A percentile compares a stretch with the other conserved stretches of the same genome.
Conservation (phyloP, 2,797 vertebrate species). For the Falco columbarius region DNA sequence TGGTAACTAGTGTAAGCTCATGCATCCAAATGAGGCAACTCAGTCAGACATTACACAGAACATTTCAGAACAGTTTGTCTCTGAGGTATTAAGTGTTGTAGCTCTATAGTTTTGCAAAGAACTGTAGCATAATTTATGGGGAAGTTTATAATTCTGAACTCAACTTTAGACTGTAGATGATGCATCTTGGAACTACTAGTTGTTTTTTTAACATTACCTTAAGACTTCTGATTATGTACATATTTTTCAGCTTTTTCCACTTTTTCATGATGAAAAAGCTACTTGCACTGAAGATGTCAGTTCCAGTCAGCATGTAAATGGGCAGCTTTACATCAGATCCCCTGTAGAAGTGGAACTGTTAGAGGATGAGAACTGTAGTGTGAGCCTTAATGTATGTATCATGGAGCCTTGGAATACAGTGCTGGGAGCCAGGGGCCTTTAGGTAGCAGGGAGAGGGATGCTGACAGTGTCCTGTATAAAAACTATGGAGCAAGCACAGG, state of each 20-base stretch:
- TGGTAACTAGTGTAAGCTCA: neutral
- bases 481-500: accelerated
- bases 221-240: accelerated
- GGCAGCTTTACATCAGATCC: neutral
- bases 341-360: neutral
- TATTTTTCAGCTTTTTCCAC: neutral
- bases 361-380: neutral
- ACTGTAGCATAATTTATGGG: neutral
- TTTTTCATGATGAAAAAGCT: neutral
- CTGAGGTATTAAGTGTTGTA: neutral
- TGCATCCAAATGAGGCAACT: neutral
- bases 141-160: neutral
- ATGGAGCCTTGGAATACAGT: neutral
- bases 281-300: accelerated
- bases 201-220: neutral
- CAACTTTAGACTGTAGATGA: accelerated
- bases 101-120: neutral
- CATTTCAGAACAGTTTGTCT: neutral
- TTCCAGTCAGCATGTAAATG: neutral
- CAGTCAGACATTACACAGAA: neutral
- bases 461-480: neutral
- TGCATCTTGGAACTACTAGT: neutral
- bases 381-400: neutral
- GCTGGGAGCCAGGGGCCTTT: accelerated
- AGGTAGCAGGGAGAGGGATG: neutral